These are phyloP conservation scores for Passer montanus DNA, from an alignment of 2,113 vertebrate genomes.

Conservation along the genomic window DNA sequence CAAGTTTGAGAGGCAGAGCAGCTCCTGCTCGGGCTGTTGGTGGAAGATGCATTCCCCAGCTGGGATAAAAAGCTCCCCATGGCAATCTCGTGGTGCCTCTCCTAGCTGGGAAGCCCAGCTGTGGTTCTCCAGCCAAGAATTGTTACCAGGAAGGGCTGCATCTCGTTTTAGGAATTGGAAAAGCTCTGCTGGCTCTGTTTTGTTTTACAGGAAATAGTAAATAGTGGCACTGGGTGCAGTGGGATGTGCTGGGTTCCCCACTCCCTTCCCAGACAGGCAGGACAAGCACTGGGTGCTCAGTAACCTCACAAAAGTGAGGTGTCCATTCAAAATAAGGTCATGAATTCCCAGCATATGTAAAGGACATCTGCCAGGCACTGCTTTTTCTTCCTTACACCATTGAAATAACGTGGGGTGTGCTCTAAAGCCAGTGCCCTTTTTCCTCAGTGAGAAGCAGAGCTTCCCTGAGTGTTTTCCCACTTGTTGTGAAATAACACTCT, in stretches of 20 bases:
- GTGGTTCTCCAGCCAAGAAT: not conserved
- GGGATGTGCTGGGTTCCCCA: rapidly evolving
- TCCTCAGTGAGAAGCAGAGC: not conserved
- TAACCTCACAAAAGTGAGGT: not conserved
- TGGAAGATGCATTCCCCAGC: not conserved
- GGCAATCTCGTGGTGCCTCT: not conserved
- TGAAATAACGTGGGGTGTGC: not conserved
- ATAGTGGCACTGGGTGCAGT: rapidly evolving
- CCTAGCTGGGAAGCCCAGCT: not conserved
- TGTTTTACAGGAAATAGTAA: rapidly evolving
- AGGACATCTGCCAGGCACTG: rapidly evolving
- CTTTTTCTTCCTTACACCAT: not conserved
- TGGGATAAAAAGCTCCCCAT: not conserved
- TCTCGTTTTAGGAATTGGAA: rapidly evolving
- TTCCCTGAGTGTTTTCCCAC: not conserved
- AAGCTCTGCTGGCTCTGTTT: not conserved
- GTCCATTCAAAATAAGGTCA: rapidly evolving
- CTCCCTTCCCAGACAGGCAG: not conserved
- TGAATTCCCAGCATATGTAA: not conserved
- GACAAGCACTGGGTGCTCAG: rapidly evolving
- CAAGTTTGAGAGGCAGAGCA: not conserved
- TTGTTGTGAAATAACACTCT: not conserved
- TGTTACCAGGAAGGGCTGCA: not conserved
- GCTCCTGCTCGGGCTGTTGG: not conserved
- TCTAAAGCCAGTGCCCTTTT: not conserved